A percentile compares a stretch with the other conserved stretches of the same genome.
These are phyloP conservation scores for Babyrousa celebensis DNA, from an alignment of 2,797 vertebrate genomes.

Conservation along the genomic window DNA sequence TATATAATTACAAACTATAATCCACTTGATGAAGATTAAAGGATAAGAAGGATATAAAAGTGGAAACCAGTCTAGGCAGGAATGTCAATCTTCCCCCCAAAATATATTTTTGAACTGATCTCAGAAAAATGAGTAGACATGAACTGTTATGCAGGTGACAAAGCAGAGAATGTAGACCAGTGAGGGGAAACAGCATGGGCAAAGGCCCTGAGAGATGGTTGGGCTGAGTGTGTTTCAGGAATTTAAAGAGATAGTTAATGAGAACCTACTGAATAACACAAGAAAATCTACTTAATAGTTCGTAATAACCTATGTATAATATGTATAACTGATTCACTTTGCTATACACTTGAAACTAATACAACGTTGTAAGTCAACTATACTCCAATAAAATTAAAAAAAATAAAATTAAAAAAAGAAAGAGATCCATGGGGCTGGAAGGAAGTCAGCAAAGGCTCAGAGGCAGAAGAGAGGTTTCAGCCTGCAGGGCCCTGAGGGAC, in stretches of 20 bases:
- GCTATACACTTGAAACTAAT: too few species aligned
- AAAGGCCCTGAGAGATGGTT: neutral
- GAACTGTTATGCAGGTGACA: neutral
- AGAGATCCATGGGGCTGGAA: neutral
- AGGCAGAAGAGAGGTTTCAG: neutral
- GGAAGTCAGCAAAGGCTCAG: neutral
- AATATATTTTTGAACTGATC: neutral
- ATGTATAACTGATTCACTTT: too few species aligned
- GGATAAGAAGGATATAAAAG: neutral
- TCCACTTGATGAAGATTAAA: neutral
- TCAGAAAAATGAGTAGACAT: neutral
- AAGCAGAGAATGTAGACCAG: too few species aligned
- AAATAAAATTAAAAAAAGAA: too few species aligned
- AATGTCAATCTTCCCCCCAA: neutral
- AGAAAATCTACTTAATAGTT: too few species aligned
- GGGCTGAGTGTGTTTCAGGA: neutral
- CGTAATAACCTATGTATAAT: too few species aligned
- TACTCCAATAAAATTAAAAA: too few species aligned
- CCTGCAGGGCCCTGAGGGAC: neutral
- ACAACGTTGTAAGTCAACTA: too few species aligned
- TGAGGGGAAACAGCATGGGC: neutral
- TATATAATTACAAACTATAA: constrained; percentile 30
- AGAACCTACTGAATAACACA: too few species aligned
- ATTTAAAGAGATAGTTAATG: neutral
- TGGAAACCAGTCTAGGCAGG: neutral